Evolutionary conservation across 1,140 invertebrate species (phyloP), one percentile per base, ranked within the genome.

Genomic region (Lepidurus arcticus): DNA sequence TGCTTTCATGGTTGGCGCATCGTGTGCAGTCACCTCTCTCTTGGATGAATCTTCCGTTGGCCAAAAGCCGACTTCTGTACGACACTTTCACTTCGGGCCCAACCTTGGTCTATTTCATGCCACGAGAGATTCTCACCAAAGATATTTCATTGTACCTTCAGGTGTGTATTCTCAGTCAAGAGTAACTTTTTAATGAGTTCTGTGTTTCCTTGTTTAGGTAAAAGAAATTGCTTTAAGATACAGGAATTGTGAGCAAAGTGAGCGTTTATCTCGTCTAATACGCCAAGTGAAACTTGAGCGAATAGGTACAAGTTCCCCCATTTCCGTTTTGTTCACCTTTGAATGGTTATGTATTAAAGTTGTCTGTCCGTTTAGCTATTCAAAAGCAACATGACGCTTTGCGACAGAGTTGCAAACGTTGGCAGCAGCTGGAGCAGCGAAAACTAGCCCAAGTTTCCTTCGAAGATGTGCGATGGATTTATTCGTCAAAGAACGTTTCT

Each of bases 81-180:
- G 53, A 65, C 53, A 65, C 53, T 13, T 65, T 65, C 53, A 65
- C 53, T 65, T 65, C 53, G 13, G 53, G 53, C 13, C 53, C 53
- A 65, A 65, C 53, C 16, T 65, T 65, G 53, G 53, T 65, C 16
- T 65, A 65, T 65, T 65, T 65, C 21, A 65, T 16, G 53, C 53
- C 53, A 65, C 16, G 53, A 16, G 53, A 65, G 21, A 13, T 21
- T 11, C 53, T 65, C 53, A 65, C 53, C 53, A 65, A 65, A 65
- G 53, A 65, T 65, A 21, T 65, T n/a, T 65, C 53, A 21, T 16
- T 65, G 53, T 65, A 65, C 21, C 53, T 65, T 21, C 53, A 65
- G 21, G 53, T 65, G 7, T 21, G 53, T 65, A 21, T 21, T 11
- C 3, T 16, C 21, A n/a, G 53, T 65, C 1, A 13, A 11, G 45